phyloP scores from a whole-genome alignment of 2,888 invertebrate genomes.

The Masnerella sp. region DNA sequence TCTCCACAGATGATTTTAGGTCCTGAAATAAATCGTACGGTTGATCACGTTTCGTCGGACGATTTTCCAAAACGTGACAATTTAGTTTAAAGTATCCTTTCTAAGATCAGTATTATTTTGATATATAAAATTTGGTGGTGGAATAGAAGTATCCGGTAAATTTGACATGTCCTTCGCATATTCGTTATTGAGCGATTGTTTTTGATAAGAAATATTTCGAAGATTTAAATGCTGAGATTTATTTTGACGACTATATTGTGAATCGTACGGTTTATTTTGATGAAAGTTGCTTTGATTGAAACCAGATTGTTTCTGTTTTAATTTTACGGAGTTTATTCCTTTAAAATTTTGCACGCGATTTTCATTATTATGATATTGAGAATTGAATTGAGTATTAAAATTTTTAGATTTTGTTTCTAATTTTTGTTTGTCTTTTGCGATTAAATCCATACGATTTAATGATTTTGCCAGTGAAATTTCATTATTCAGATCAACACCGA shows the following conservation, averaged over 20 bases:
- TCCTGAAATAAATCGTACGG: slow-evolving; percentile 11
- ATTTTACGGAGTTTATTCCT: not conserved
- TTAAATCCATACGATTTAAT: not conserved
- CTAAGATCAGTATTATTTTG: not conserved
- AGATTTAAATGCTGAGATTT: not conserved
- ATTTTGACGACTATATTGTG: not conserved
- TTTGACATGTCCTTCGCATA: no score
- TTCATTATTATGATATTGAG: not conserved
- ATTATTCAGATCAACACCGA: slow-evolving; percentile 1
- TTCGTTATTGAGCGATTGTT: slow-evolving; percentile 34
- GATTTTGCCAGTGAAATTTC: not conserved
- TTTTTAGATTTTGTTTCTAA: not conserved
- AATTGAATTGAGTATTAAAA: not conserved
- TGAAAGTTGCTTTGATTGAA: not conserved
- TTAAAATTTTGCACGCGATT: not conserved
- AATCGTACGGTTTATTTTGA: not conserved
- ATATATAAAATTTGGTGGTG: not conserved
- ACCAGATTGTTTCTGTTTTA: not conserved
- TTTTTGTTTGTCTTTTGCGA: slow-evolving; percentile 10
- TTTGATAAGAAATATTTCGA: not conserved
- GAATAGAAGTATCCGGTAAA: not conserved
- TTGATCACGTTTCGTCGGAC: slow-evolving; percentile 9
- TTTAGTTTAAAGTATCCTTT: slow-evolving; percentile 34
- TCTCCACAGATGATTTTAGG: not conserved
- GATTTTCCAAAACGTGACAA: not conserved